Base-by-base conservation (phyloP, 1,140 invertebrate genomes). In the Rhagoletis pomonella region DNA sequence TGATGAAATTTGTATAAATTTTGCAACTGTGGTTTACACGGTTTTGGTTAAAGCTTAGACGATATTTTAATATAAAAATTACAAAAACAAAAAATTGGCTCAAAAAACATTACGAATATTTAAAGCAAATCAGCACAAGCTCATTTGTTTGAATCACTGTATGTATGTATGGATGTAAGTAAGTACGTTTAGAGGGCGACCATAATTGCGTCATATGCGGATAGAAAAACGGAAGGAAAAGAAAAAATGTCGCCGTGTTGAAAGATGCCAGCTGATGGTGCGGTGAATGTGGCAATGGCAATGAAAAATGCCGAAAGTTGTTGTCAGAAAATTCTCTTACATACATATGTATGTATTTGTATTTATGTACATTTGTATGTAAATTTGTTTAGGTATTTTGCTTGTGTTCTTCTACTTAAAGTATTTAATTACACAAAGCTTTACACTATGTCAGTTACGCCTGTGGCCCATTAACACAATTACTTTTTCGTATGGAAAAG, bases 131-230 rank as follows among this genome's bases (percentile, higher is more conserved):
- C 5, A 7, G 3, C 50, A 55, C 50, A 55, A 55, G 9, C 50
- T 9, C 50, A 55, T 55, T 6, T 10, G 50, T 55, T 55, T 39
- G 29, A 29, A 1, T 29, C 29, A 29, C 29, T 29, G 29, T 29
- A 29, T 29, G 29, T 29, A 29, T 29, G 29, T 29, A 29, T 29
- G n/a, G n/a, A n/a, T n/a, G 29, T 29, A 29, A 29, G 29, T 29
- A 29, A 29, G 29, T 29, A 29, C 29, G 29, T 29, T 67, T 67
- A 67, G 65, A 39, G 19, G 65, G 7, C 42, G 19, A 29, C 14
- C 19, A 73, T 47, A 55, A 47, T 86, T 86, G 85, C 85, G 85
- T 86, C 60, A 85, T 62, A 85, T 85, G 84, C 84, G 84, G 58
- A 86, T 47, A 64, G 14, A 86, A n/a, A 44, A 65, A 47, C 59